phyloP scores from a whole-genome alignment of 2,113 vertebrate genomes.

The Corythornis cristatus region DNA sequence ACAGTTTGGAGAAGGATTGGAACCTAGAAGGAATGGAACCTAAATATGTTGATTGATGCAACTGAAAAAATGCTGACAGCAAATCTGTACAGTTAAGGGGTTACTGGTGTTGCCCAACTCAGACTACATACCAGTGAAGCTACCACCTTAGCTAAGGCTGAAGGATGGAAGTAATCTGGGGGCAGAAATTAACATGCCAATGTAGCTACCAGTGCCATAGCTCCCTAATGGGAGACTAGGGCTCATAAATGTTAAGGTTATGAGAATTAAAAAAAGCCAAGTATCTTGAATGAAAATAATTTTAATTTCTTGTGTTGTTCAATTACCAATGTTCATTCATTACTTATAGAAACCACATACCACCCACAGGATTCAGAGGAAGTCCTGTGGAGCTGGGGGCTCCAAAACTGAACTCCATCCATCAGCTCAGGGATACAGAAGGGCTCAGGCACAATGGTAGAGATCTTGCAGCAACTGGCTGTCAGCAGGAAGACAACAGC shows the following conservation, averaged over 20 bases:
- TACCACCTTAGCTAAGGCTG: neutral
- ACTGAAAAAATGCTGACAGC: neutral
- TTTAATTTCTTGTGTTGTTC: neutral
- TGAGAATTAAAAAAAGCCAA: neutral
- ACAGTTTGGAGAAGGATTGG: slow-evolving; percentile 6
- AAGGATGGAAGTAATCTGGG: neutral
- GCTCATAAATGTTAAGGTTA: neutral
- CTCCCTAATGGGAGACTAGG: neutral
- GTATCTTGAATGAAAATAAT: neutral
- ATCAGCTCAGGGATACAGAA: slow-evolving; percentile 12
- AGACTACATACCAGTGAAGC: neutral
- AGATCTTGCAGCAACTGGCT: neutral
- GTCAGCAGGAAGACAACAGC: neutral
- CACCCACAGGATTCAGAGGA: neutral
- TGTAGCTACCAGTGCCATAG: neutral
- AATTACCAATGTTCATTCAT: neutral
- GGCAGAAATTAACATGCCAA: neutral
- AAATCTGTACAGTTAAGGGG: neutral
- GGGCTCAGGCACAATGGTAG: neutral
- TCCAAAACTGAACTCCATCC: neutral
- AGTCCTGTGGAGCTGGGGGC: neutral
- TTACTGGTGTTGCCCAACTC: neutral
- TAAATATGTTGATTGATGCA: neutral
- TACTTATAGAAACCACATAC: neutral
- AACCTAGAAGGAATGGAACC: neutral